Conservation (phyloP, 37 sponge, comb jelly and placozoan genomes). For the Hormiphora californensis region DNA sequence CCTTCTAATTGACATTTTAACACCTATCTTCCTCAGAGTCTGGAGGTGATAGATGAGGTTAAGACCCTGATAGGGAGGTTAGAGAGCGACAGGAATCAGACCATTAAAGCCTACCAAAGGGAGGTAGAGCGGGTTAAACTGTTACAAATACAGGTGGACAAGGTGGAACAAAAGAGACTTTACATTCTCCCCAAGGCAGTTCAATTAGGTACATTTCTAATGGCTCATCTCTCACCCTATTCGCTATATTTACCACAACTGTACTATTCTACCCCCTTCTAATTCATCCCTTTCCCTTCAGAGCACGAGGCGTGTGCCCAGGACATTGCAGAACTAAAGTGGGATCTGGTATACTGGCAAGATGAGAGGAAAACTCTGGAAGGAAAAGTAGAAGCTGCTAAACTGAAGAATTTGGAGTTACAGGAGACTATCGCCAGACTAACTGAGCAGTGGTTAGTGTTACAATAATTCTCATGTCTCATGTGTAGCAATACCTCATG, state of each 20-base stretch:
- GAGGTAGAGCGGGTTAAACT: conserved; percentile 44
- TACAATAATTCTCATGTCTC: too few relatives aligned
- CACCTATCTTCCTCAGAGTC: not conserved
- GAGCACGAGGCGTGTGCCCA: conserved; percentile 52
- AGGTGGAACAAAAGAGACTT: conserved; percentile 28
- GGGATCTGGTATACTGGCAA: not conserved
- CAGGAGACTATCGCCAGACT: conserved; percentile 31
- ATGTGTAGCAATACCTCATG: too few relatives aligned
- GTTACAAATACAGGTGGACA: conserved; percentile 44
- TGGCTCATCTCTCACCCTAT: not conserved
- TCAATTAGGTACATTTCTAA: conserved; percentile 6
- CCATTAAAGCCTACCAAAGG: conserved; percentile 25
- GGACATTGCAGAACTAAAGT: not conserved
- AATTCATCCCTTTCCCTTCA: not conserved
- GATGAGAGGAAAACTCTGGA: conserved; percentile 38
- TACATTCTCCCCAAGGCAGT: conserved; percentile 48
- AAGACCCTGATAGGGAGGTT: conserved; percentile 40
- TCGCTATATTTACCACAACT: not conserved
- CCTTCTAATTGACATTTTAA: not conserved
- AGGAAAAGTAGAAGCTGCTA: not conserved
- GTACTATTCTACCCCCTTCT: not conserved
- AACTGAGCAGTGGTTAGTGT: conserved; percentile 33
- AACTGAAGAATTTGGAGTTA: not conserved
- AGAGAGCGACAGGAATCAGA: conserved; percentile 17
- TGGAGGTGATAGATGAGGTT: conserved; percentile 29